These are phyloP conservation scores for Thera obeliscata DNA, from an alignment of 2,888 invertebrate genomes.

Conservation along the genomic window DNA sequence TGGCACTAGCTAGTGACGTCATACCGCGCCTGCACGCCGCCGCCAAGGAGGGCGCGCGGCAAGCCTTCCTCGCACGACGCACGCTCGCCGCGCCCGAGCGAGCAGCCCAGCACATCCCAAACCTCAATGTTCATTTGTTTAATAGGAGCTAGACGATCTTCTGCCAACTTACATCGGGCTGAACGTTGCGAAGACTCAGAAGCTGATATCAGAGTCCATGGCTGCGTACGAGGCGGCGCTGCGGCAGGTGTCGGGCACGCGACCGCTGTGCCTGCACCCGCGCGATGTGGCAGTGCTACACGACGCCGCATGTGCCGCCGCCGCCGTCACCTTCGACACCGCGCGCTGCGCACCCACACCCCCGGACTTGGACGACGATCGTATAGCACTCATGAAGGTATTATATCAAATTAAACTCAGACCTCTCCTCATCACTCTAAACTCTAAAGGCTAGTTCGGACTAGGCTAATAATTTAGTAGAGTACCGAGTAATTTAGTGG, in stretches of 20 bases:
- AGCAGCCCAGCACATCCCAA: no score
- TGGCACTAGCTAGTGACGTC: no score
- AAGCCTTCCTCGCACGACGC: no score
- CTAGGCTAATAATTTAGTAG: no score
- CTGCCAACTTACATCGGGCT: slow-evolving; percentile 42
- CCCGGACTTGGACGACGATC: slow-evolving; percentile 29
- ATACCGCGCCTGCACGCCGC: no score
- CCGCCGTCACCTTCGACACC: slow-evolving; percentile 29
- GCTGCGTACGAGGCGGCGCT: slow-evolving; percentile 42
- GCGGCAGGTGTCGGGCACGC: slow-evolving; percentile 12
- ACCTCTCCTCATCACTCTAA: no score
- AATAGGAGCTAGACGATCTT: slow-evolving; percentile 47
- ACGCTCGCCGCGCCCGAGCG: no score
- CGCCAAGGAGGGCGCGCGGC: no score
- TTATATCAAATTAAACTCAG: not conserved
- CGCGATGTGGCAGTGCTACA: slow-evolving; percentile 37
- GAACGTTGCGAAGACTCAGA: slow-evolving; percentile 49
- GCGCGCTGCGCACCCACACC: slow-evolving; percentile 29
- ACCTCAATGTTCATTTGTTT: slow-evolving; percentile 1
- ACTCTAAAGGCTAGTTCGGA: no score
- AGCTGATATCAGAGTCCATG: slow-evolving; percentile 35
- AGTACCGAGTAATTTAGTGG: no score
- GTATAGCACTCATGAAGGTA: slow-evolving; percentile 34
- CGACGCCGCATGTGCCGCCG: slow-evolving; percentile 25
- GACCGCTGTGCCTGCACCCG: slow-evolving; percentile 41